Conservation (phyloP, 37 sponge, comb jelly and placozoan genomes). For the Corticium candelabrum region DNA sequence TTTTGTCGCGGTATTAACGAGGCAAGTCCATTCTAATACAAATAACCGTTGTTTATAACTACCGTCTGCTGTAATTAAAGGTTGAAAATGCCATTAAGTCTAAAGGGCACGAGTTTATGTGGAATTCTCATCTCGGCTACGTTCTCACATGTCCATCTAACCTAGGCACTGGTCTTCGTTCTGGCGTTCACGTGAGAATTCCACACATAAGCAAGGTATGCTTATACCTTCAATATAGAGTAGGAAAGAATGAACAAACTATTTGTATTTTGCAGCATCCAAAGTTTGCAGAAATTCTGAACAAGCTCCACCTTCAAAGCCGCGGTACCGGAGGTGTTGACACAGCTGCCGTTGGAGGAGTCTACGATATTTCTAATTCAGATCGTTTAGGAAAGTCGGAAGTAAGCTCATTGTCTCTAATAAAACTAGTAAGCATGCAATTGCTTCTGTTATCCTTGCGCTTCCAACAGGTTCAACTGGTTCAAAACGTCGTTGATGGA, state of each 20-base stretch:
- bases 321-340: conserved; percentile 74
- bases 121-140: conserved; percentile 51
- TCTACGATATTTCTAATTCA: conserved; percentile 75
- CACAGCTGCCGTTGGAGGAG: conserved; percentile 47
- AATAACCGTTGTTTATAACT: no score
- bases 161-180: conserved; percentile 74
- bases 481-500: conserved; percentile 76
- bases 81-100: not conserved
- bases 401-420: conserved; percentile 27
- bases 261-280: conserved; percentile 26
- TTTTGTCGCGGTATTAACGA: conserved; percentile 18
- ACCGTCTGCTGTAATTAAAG: no score
- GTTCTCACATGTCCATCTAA: conserved; percentile 59
- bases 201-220: conserved; percentile 18
- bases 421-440: not conserved
- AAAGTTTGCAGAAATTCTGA: conserved; percentile 42
- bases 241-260: no score
- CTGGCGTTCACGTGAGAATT: conserved; percentile 68
- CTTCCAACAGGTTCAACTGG: conserved; percentile 7
- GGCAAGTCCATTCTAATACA: not conserved
- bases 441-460: no score
- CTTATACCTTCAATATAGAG: no score
- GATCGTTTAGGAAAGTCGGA: conserved; percentile 75
- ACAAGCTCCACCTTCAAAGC: conserved; percentile 51
- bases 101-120: conserved; percentile 28